Conservation (phyloP, 2,888 invertebrate genomes). For the Chironomus tentans region DNA sequence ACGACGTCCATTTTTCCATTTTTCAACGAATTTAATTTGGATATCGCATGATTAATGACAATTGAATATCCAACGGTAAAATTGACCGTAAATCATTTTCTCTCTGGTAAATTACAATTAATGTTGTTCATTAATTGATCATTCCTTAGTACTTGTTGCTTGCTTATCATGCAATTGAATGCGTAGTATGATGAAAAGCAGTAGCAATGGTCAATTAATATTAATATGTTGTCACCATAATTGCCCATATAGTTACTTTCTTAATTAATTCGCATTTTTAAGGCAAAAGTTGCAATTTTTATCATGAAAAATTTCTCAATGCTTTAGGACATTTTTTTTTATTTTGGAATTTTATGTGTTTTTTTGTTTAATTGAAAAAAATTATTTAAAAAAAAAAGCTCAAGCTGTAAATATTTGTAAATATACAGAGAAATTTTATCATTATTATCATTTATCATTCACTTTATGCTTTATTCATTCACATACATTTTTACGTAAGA, state of each 20-base stretch:
- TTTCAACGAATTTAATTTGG: neutral
- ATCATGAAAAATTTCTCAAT: neutral
- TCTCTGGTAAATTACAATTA: constrained; percentile 8
- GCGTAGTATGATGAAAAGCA: neutral
- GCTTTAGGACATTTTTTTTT: neutral
- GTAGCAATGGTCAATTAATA: neutral
- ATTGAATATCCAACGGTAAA: neutral
- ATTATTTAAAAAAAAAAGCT: neutral
- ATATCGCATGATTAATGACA: neutral
- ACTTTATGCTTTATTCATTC: neutral
- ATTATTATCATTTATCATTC: neutral
- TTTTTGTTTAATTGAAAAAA: neutral
- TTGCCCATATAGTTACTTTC: neutral
- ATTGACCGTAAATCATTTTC: neutral
- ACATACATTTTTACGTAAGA: neutral
- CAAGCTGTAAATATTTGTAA: neutral
- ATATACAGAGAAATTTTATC: neutral
- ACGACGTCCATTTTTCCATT: neutral
- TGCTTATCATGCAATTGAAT: too few relatives aligned
- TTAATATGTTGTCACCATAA: neutral
- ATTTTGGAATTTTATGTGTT: too few relatives aligned
- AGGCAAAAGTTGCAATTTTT: neutral
- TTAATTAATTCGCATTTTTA: neutral
- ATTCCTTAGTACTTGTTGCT: neutral
- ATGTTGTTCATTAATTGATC: neutral